Percentiles rank a stretch among this genome's conserved stretches.
phyloP scores from a whole-genome alignment of 2,797 vertebrate genomes.

The Trematomus bernacchii region DNA sequence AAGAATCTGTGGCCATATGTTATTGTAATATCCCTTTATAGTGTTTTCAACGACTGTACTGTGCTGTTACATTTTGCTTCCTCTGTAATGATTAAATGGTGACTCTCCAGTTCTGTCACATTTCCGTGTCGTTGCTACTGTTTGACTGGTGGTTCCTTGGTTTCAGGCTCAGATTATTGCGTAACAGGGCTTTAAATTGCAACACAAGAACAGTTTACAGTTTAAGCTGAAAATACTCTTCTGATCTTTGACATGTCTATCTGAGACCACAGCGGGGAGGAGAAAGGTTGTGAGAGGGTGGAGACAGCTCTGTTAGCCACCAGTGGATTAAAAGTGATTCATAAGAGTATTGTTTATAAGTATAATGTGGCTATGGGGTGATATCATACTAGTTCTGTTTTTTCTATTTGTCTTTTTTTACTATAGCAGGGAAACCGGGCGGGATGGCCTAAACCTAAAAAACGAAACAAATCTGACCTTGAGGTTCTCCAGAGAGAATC shows the following conservation, averaged over 20 bases:
- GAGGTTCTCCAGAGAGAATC: slow-evolving; percentile 64
- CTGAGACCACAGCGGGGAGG: slow-evolving; percentile 47
- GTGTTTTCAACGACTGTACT: slow-evolving; percentile 78
- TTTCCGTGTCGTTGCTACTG: slow-evolving; percentile 65
- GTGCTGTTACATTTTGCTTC: slow-evolving; percentile 78
- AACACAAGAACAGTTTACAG: slow-evolving; percentile 2
- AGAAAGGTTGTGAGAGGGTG: slow-evolving; percentile 56
- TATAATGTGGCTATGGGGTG: slow-evolving; percentile 27
- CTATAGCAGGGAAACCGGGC: slow-evolving; percentile 48
- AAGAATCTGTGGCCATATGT: slow-evolving; percentile 78
- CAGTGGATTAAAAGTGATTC: slow-evolving; percentile 8
- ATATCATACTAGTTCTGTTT: slow-evolving; percentile 48
- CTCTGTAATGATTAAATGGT: slow-evolving; percentile 82
- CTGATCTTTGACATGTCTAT: slow-evolving; percentile 10
- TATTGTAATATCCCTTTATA: slow-evolving; percentile 72
- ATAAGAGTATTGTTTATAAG: slow-evolving; percentile 16
- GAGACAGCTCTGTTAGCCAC: slow-evolving; percentile 22
- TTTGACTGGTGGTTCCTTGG: slow-evolving; percentile 24
- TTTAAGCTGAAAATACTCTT: not conserved
- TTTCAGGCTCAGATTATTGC: slow-evolving; percentile 13
- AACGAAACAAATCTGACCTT: slow-evolving; percentile 55
- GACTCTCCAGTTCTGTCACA: slow-evolving; percentile 79
- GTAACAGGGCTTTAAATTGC: slow-evolving; percentile 8
- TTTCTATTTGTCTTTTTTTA: slow-evolving; percentile 37
- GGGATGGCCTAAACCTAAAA: slow-evolving; percentile 41